These are phyloP conservation scores for Phyllopteryx taeniolatus DNA, from an alignment of 2,113 vertebrate genomes.

Conservation along the genomic window DNA sequence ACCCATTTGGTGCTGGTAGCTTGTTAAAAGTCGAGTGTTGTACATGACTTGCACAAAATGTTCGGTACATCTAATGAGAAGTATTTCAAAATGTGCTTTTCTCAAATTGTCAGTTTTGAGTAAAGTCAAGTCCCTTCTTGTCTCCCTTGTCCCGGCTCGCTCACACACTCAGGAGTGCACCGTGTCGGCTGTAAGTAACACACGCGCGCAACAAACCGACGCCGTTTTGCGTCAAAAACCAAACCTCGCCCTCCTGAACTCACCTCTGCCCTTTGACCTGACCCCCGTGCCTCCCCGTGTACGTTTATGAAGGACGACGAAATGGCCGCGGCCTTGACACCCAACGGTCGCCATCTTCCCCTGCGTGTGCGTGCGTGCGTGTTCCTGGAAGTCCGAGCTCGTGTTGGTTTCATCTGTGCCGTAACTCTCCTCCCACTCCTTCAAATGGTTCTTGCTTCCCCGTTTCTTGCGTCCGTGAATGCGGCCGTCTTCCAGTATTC, in stretches of 20 bases:
- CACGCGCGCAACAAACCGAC: constrained; percentile 63
- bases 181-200: constrained; percentile 94
- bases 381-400: constrained; percentile 42
- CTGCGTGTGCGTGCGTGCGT: constrained; percentile 5
- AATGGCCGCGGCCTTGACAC: constrained; percentile 3
- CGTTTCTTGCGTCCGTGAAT: constrained; percentile 34
- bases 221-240: constrained; percentile 44
- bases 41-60: neutral
- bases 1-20: neutral
- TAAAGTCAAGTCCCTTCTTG: constrained; percentile 75
- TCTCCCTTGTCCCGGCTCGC: constrained; percentile 80
- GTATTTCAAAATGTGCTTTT: too few species aligned
- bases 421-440: constrained; percentile 63
- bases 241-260: constrained; percentile 48
- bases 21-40: neutral
- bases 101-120: constrained; percentile 7
- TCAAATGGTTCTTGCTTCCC: constrained; percentile 27
- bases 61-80: too few species aligned
- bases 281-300: constrained; percentile 45
- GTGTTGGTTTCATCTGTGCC: constrained; percentile 66
- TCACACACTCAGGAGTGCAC: constrained; percentile 91
- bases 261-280: constrained; percentile 42
- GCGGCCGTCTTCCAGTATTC: constrained; percentile 43
- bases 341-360: neutral
- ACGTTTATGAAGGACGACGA: constrained; percentile 24